Base-by-base conservation (phyloP, 2,888 invertebrate genomes). In the Herminia tarsipennalis region DNA sequence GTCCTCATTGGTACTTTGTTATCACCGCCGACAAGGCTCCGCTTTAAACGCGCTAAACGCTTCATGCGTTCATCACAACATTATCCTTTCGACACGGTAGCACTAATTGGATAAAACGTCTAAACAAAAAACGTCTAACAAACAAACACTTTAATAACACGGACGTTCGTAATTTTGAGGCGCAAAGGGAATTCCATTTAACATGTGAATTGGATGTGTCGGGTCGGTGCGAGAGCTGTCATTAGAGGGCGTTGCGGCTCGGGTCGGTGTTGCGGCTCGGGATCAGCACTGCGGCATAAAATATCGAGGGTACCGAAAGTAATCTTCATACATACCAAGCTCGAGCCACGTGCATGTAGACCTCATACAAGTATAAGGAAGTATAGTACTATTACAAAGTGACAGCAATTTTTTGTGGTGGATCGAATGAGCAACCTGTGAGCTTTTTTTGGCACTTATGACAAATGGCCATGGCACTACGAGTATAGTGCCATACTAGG, bases 81-180 rank as follows among this genome's bases (percentile, higher is more conserved):
- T 91, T 90, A 91, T 88, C 88, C 88, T 90, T 91, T 91, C 90
- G 90, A 91, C 91, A 91, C 91, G 90, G 91, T 90, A 91, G 91
- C 89, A 85, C 91, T 91, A 91, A 91, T 91, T 90, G 91, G 91
- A 85, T 84, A 77, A 88, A 88, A 86, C 76, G 71, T 83, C 76
- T 81, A 79, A 76, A 85, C 78, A 82, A 87, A 86, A 87, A 88
- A 85, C 74, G 72, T 81, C 78, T 78, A 82, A 87, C 83, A 88
- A 89, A 89, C 90, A 88, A 90, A 89, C 87, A 88, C 79, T 83
- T 87, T 88, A 88, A 88, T 88, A 87, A 86, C 74, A 77, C 78
- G 79, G 81, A 78, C 78, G 80, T 70, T 80, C 76, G 74, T 86
- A 87, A 88, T 86, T 85, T 85, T 65, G 74, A 85, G 81, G 82